These are phyloP conservation scores for Poeciliopsis gracilis DNA, from an alignment of 2,797 vertebrate genomes.

Conservation along the genomic window DNA sequence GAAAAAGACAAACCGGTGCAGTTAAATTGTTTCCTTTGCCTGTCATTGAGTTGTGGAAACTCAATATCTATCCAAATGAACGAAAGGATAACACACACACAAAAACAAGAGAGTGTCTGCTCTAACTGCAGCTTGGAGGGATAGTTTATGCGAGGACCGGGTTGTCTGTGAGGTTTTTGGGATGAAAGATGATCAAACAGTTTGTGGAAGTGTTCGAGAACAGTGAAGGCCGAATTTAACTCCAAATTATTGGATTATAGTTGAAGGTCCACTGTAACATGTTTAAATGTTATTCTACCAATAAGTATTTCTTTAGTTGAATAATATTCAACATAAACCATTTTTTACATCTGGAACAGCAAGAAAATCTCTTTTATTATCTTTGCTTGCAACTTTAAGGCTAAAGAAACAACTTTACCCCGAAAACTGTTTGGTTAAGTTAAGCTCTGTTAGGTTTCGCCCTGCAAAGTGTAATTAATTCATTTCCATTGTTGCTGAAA, in stretches of 20 bases:
- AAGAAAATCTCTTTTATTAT: no score
- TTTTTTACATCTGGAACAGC: no score
- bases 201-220: neutral
- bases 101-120: neutral
- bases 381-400: no score
- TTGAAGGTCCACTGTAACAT: no score
- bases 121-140: neutral
- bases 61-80: neutral
- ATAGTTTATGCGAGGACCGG: neutral
- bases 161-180: neutral
- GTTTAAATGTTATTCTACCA: no score
- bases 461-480: neutral
- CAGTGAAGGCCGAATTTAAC: neutral
- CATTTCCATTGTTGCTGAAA: no score
- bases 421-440: no score
- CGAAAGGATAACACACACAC: neutral
- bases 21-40: neutral
- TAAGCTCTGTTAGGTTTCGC: neutral
- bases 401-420: no score
- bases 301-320: no score
- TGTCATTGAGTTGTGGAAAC: neutral
- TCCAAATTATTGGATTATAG: no score
- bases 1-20: neutral
- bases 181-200: neutral
- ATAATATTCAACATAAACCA: no score